These are phyloP conservation scores for Proisotoma minuta DNA, from an alignment of 2,888 invertebrate species.

Conservation along the genomic window DNA sequence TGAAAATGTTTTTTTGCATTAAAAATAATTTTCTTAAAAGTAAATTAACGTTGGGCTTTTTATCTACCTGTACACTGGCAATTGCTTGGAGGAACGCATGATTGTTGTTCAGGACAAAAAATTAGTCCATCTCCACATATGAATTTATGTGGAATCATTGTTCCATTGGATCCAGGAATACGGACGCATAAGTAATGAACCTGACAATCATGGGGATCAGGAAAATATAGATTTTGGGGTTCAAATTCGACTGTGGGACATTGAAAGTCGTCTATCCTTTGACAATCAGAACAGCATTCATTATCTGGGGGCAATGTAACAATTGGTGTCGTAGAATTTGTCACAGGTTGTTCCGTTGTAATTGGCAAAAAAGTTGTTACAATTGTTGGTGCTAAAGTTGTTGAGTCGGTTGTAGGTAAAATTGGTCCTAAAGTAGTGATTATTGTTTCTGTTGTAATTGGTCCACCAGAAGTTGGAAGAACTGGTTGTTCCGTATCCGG, in stretches of 20 bases:
- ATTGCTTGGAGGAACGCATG: background rate
- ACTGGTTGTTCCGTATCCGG: too few relatives aligned
- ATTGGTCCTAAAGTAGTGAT: background rate
- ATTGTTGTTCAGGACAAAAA: conserved; percentile 18
- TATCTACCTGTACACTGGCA: background rate
- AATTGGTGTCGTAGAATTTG: background rate
- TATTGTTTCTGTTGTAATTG: background rate
- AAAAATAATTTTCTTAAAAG: too few relatives aligned
- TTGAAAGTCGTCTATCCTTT: background rate
- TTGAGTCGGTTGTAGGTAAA: background rate
- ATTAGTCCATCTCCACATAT: conserved; percentile 11
- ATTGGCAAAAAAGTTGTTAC: background rate
- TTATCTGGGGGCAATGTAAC: background rate
- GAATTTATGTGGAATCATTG: too few relatives aligned
- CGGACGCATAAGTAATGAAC: conserved; percentile 14
- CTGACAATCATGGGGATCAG: conserved; percentile 17
- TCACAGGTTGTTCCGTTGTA: background rate
- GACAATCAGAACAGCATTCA: background rate
- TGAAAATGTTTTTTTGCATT: too few relatives aligned
- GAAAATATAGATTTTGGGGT: conserved; percentile 8
- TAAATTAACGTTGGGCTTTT: too few relatives aligned
- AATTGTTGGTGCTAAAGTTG: background rate
- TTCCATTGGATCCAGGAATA: too few relatives aligned
- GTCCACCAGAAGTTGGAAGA: background rate
- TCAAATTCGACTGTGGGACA: background rate